A percentile compares a stretch with the other conserved stretches of the same genome.
phyloP scores from a whole-genome alignment of 2,797 vertebrate species.

The Poecilia picta region DNA sequence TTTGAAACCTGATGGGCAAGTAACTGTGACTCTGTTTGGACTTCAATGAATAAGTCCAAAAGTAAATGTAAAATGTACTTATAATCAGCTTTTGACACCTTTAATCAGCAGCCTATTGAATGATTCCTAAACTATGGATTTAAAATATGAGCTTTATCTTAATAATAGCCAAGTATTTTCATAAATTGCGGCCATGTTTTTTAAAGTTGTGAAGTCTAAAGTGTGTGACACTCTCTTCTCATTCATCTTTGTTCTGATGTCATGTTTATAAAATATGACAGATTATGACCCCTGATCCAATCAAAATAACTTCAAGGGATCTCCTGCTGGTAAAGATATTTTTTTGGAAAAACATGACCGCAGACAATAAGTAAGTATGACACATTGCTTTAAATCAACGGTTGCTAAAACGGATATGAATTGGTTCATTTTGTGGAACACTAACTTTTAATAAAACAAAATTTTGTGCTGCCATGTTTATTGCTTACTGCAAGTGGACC shows the following conservation, averaged over 20 bases:
- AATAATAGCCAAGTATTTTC: neutral
- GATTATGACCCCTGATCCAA: neutral
- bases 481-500: neutral
- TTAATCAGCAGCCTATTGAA: neutral
- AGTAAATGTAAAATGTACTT: neutral
- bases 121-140: neutral
- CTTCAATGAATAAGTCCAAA: conserved; percentile 4
- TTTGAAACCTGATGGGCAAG: conserved; percentile 4
- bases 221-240: neutral
- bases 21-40: conserved; percentile 17
- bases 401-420: neutral
- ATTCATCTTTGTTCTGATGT: too few relatives aligned
- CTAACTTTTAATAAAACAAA: neutral
- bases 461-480: neutral
- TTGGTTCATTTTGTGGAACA: neutral
- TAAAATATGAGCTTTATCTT: neutral
- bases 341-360: neutral
- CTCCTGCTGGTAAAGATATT: neutral
- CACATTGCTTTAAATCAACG: neutral
- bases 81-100: neutral
- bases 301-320: neutral
- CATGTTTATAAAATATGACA: neutral
- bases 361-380: neutral
- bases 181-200: neutral
- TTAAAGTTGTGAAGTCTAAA: neutral